Conservation (phyloP, 53 echinoderm and acorn worm species). For the Luidia sarsii region DNA sequence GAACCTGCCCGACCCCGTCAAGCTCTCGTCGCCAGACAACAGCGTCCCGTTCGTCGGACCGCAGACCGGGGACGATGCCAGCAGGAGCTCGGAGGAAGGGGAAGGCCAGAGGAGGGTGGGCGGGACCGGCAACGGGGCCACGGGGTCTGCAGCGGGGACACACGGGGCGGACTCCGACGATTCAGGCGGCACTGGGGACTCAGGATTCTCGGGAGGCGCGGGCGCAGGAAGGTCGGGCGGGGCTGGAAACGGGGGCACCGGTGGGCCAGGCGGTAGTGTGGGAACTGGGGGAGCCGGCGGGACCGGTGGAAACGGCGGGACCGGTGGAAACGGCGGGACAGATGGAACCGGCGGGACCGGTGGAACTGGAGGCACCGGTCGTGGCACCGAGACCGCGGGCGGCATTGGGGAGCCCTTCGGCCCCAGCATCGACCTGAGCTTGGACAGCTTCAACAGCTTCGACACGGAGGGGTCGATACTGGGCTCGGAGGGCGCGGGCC, state of each 20-base stretch:
- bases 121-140: background rate
- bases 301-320: background rate
- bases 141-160: too few species aligned
- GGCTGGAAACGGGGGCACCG: background rate
- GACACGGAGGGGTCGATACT: slow-evolving; percentile 4
- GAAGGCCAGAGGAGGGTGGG: slow-evolving; percentile 1
- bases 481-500: background rate
- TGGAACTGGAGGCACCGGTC: background rate
- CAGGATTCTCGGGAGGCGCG: background rate
- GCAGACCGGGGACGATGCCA: slow-evolving; percentile 2
- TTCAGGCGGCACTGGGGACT: background rate
- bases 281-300: background rate
- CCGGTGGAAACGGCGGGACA: background rate
- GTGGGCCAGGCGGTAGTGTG: background rate
- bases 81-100: slow-evolving; percentile 38
- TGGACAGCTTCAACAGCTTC: slow-evolving; percentile 6
- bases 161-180: too few species aligned
- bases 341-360: slow-evolving; percentile 6
- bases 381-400: background rate
- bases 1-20: slow-evolving; percentile 14
- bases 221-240: slow-evolving; percentile 1
- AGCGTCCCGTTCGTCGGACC: background rate
- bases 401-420: background rate
- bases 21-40: background rate
- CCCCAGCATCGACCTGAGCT: slow-evolving; percentile 14